These are phyloP conservation scores for Oncorhynchus nerka DNA, from an alignment of 2,113 vertebrate genomes.

Conservation along the genomic window DNA sequence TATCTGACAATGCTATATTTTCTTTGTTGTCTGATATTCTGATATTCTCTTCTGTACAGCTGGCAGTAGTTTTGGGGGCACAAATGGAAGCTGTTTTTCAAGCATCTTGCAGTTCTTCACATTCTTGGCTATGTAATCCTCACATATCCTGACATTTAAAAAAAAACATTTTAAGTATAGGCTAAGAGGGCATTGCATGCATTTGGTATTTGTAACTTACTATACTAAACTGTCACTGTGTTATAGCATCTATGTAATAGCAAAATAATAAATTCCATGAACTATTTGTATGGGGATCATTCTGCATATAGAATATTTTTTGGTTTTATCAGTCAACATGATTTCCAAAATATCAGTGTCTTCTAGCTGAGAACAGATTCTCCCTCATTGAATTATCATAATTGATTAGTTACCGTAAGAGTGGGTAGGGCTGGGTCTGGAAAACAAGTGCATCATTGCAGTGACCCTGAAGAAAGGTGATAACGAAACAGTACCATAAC, in stretches of 20 bases:
- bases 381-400: too few species aligned
- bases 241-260: background rate
- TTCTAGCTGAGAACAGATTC: too few species aligned
- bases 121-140: constrained; percentile 87
- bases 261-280: too few species aligned
- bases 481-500: background rate
- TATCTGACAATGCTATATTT: constrained; percentile 16
- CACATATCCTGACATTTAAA: constrained; percentile 74
- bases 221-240: background rate
- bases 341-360: too few species aligned
- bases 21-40: constrained; percentile 81
- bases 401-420: too few species aligned
- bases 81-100: constrained; percentile 75
- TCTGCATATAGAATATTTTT: too few species aligned
- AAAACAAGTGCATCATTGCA: too few species aligned
- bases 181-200: background rate
- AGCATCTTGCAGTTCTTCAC: constrained; percentile 56
- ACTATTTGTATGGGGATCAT: too few species aligned
- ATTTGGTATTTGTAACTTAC: background rate
- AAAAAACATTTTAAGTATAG: background rate
- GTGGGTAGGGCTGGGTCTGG: too few species aligned
- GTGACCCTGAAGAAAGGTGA: background rate
- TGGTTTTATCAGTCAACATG: too few species aligned
- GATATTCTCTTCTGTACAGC: constrained; percentile 81
- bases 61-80: constrained; percentile 81